Conservation (phyloP, 2,888 invertebrate genomes). For the Tetheella fluctuosa region DNA sequence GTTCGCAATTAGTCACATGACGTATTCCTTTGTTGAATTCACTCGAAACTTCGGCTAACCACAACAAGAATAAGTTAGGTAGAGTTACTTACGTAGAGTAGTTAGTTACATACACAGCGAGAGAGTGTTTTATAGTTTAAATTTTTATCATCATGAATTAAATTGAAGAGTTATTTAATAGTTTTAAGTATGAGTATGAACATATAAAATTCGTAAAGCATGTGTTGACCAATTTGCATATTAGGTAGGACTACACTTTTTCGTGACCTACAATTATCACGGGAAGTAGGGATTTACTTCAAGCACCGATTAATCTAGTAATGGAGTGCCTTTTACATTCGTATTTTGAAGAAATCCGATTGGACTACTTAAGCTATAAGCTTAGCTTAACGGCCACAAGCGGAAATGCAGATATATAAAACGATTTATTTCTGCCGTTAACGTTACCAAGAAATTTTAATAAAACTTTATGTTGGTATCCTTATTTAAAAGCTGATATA, state of each 20-base stretch:
- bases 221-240: neutral
- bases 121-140: neutral
- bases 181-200: too few species aligned
- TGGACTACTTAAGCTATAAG: conserved; percentile 33
- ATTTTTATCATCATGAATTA: neutral
- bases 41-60: conserved; percentile 17
- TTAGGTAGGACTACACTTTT: neutral
- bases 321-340: conserved; percentile 27
- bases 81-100: too few species aligned
- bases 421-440: conserved; percentile 31
- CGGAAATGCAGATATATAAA: conserved; percentile 40
- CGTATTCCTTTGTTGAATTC: conserved; percentile 28
- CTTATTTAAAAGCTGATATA: neutral
- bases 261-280: neutral
- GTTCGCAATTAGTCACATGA: conserved; percentile 37
- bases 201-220: too few species aligned
- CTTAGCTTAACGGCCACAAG: conserved; percentile 40
- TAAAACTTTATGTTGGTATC: conserved; percentile 2
- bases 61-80: neutral
- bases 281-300: neutral
- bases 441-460: conserved; percentile 1
- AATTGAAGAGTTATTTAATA: too few species aligned
- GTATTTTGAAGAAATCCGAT: conserved; percentile 27
- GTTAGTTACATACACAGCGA: neutral
- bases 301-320: conserved; percentile 10